Percentiles rank a stretch among this genome's conserved stretches.
phyloP scores from a whole-genome alignment of 2,888 invertebrate species.

The Aspidapion aeneum region DNA sequence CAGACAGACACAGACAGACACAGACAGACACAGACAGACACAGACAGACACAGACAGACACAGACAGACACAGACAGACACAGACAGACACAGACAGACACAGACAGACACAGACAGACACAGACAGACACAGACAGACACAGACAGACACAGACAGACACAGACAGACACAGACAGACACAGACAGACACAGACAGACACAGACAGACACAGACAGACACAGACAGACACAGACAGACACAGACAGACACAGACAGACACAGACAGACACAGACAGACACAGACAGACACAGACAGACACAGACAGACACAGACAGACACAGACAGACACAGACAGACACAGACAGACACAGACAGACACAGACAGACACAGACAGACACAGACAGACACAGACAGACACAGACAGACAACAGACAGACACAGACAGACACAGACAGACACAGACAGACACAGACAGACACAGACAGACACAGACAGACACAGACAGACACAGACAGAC shows the following conservation, averaged over 20 bases:
- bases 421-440: slow-evolving; percentile 9
- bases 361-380: slow-evolving; percentile 6
- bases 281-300: slow-evolving; percentile 2
- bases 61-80: slow-evolving; percentile 6
- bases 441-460: slow-evolving; percentile 9
- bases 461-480: slow-evolving; percentile 9
- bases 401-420: slow-evolving; percentile 7
- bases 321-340: slow-evolving; percentile 9
- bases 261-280: slow-evolving; percentile 6
- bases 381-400: slow-evolving; percentile 1
- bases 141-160: slow-evolving; percentile 5
- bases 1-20: slow-evolving; percentile 4
- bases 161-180: slow-evolving; percentile 4
- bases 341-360: slow-evolving; percentile 9
- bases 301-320: slow-evolving; percentile 9
- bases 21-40: background rate
- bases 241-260: slow-evolving; percentile 8
- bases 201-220: slow-evolving; percentile 7
- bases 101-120: slow-evolving; percentile 1
- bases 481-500: slow-evolving; percentile 9
- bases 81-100: slow-evolving; percentile 3
- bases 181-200: slow-evolving; percentile 3
- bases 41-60: slow-evolving; percentile 4
- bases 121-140: slow-evolving; percentile 7
- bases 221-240: slow-evolving; percentile 9